Conservation (phyloP, 2,797 vertebrate species). For the Pristis pectinata region DNA sequence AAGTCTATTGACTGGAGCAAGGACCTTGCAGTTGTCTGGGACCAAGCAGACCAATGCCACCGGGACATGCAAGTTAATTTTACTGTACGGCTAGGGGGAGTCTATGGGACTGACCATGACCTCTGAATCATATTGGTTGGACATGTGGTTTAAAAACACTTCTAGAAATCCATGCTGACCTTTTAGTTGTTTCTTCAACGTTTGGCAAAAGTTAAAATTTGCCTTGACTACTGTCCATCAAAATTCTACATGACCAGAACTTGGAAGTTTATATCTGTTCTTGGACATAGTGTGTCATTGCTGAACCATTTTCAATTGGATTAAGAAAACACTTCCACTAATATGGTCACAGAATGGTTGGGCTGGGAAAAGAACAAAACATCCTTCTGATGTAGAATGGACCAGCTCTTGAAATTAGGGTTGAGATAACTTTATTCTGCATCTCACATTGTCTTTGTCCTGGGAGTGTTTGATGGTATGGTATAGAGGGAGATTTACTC, state of each 20-base stretch:
- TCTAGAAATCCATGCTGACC: neutral
- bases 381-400: neutral
- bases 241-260: neutral
- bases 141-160: neutral
- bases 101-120: neutral
- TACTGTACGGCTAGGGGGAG: neutral
- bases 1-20: neutral
- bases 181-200: neutral
- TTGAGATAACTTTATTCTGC: neutral
- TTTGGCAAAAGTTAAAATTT: neutral
- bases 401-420: neutral
- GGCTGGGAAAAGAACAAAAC: neutral
- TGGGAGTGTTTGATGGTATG: neutral
- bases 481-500: neutral
- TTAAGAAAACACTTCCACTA: neutral
- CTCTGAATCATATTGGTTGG: neutral
- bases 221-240: neutral
- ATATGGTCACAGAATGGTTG: neutral
- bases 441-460: too few relatives aligned
- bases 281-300: neutral
- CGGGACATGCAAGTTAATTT: neutral
- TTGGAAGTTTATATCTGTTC: neutral
- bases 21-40: neutral
- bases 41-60: neutral
- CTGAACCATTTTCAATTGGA: neutral